Conservation (phyloP, 2,113 vertebrate species). For the crab-eating macaque (Macaca fascicularis) region T2T-MFA8v1.1 NC_088391.1:84485501-84486000, state of each 20-base stretch:
- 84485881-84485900: accelerated
- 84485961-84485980: background rate
- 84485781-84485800: background rate
- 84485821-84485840: background rate
- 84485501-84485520: background rate
- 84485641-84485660: background rate
- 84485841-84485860: background rate
- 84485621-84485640: background rate
- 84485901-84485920: too few relatives aligned
- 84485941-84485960: background rate
- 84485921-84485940: too few relatives aligned
- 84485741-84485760: background rate
- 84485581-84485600: background rate
- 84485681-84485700: background rate
- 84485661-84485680: background rate
- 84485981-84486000: background rate
- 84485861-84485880: background rate
- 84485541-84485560: background rate
- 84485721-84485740: background rate
- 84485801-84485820: background rate
- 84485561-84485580: background rate
- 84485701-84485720: background rate
- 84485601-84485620: accelerated
- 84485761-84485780: background rate
- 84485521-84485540: background rate